Evolutionary conservation across 2,797 vertebrate genomes (phyloP), one percentile per base, ranked within the genome.

Genomic region (Protonibea diacanthus): DNA sequence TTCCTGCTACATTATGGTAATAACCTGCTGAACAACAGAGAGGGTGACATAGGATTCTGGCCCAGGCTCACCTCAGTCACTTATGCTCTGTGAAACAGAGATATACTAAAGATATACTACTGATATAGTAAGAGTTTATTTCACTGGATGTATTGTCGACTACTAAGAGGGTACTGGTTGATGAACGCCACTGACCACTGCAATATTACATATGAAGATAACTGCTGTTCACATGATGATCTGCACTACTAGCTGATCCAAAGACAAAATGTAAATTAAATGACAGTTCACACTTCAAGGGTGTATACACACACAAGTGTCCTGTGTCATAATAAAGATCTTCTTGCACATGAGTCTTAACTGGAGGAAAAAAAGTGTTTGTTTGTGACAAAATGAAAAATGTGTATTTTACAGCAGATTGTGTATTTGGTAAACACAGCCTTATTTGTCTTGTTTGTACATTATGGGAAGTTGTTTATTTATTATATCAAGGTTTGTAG

Each of bases 101-200:
- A 8, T 12, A 60, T 49, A 55, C 65, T 60, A 49, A 67, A 59
- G 61, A 83, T 40, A 84, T 85, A 76, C 88, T 91, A 82, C 90
- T 91, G 86, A 89, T 82, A 64, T 38, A 29, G 71, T 83, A 48
- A 65, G 60, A 76, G 71, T 80, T 78, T 45, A 48, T 83, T 83
- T 78, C 57, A 86, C 83, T 89, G 86, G 77, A 83, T 80, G 25
- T 69, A 63, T 78, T 83, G 40, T 71, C 68, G 81, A 90, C 72
- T 83, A 74, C 71, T 86, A 49, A 33, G 6, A 86, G 7, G 63
- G 71, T 80, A 69, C 71, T 52, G 42, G 47, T 62, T 15, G 4
- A 49, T 64, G 33, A 71, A 47, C 45, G 27, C 62, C 61, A 21
- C 63, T 67, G 13, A 38, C 33, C 33, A 38, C 33, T 48, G 17